Base-by-base conservation (phyloP, 1,140 invertebrate genomes). In the Drosophila triauraria region DNA sequence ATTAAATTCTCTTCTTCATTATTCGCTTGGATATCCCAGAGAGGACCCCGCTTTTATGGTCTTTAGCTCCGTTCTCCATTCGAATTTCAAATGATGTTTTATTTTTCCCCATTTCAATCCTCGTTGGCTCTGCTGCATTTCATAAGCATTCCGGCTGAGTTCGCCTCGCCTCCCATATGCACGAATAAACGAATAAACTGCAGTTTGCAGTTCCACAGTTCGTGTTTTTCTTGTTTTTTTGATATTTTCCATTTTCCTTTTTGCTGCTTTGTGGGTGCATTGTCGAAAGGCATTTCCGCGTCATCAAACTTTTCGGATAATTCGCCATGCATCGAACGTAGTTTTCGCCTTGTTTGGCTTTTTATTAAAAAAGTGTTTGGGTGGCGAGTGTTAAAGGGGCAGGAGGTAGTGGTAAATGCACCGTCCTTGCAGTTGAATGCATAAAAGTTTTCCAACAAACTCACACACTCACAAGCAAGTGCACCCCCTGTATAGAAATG, bases 291-390 rank as follows among this genome's bases (percentile, higher is more conserved):
- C 75, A 79, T 77, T 86, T 86, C 75, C 82, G 58, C 75, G 60
- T 74, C 83, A 87, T 86, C 83, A 80, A 82, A 71, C 75, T 86
- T 86, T 86, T 67, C 51, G 62, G 65, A 81, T 76, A 85, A 85
- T 80, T 85, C 82, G 74, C 69, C 56, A 78, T 57, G 69, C 64
- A 85, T 71, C 75, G 75, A 82, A 67, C 65, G 53, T 63, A 59
- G 32, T 72, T 57, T 60, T 61, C 59, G 62, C 47, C 48, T 44
- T 77, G 62, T 61, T 81, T 81, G 75, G 70, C 63, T 62, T 81
- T 85, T 86, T 85, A 81, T 81, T 80, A 84, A 85, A 85, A 85
- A 65, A 71, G 27, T 59, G 53, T 50, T 44, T 25, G 50, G 30
- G n/a, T 15, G 32, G 1, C 7, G 40, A 7, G 38, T 27, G 46